These are phyloP conservation scores for Eulimnadia texana DNA, from an alignment of 1,140 invertebrate species.

Conservation along the genomic window DNA sequence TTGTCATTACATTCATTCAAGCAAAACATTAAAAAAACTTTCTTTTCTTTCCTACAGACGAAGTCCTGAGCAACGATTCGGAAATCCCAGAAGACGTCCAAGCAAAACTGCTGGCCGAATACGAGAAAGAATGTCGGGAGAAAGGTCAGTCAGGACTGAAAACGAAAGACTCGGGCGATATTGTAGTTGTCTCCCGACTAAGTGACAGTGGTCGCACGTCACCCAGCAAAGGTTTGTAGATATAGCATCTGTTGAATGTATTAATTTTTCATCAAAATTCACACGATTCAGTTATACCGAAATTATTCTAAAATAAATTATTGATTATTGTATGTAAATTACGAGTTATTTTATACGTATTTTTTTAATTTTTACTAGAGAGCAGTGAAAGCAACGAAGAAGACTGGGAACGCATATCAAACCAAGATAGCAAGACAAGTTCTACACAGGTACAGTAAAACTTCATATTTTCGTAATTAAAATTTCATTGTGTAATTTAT, in stretches of 20 bases:
- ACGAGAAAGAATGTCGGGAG: constrained; percentile 13
- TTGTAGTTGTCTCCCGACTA: constrained; percentile 3
- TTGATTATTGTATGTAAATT: no score
- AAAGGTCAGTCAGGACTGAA: constrained; percentile 5
- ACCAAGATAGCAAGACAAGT: neutral
- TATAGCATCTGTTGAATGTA: no score
- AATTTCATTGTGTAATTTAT: no score
- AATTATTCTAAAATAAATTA: no score
- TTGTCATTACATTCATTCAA: neutral
- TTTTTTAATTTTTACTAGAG: no score
- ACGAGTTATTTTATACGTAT: no score
- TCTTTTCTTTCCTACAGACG: constrained; percentile 4
- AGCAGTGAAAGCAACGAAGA: neutral
- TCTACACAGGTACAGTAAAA: neutral
- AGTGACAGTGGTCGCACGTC: constrained; percentile 4
- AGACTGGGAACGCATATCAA: neutral
- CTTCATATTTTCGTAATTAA: no score
- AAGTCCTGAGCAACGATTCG: constrained; percentile 1
- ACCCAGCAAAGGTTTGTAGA: constrained; percentile 2
- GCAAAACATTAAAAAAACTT: neutral
- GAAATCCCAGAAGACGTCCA: constrained; percentile 17
- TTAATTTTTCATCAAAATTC: neutral
- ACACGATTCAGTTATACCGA: no score
- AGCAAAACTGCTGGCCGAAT: constrained; percentile 11
- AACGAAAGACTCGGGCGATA: constrained; percentile 2